phyloP scores from a whole-genome alignment of 2,113 vertebrate species.

The Hirundichthys speculiger region DNA sequence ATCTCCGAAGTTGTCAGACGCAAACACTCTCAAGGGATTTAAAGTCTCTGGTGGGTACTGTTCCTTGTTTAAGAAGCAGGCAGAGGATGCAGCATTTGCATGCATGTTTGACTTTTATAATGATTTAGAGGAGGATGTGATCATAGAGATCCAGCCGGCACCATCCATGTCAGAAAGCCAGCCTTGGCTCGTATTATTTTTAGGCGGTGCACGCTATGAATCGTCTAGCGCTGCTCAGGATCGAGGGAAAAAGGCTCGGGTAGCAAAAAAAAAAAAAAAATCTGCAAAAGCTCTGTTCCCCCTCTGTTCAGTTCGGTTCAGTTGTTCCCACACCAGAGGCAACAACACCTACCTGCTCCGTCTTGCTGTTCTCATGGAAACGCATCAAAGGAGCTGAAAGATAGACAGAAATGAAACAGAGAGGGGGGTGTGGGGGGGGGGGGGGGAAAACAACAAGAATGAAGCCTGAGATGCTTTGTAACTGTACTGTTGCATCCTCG shows the following conservation, averaged over 20 bases:
- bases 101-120: not conserved
- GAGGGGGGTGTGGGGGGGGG: not conserved
- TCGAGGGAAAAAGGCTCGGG: conserved; percentile 44
- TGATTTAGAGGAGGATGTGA: not conserved
- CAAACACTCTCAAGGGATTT: conserved; percentile 36
- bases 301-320: conserved; percentile 38
- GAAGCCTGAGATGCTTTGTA: conserved; percentile 45
- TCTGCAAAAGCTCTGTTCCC: conserved; percentile 48
- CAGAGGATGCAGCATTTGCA: not conserved
- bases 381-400: conserved; percentile 62
- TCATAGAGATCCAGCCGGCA: conserved; percentile 6
- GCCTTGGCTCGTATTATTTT: not conserved
- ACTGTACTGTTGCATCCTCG: conserved; percentile 43
- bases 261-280: too few relatives aligned
- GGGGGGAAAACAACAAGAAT: not conserved
- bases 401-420: conserved; percentile 36
- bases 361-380: conserved; percentile 76
- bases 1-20: conserved; percentile 38
- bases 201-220: not conserved
- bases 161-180: not conserved
- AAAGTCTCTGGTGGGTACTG: conserved; percentile 12
- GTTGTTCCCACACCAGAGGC: conserved; percentile 57
- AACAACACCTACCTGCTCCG: conserved; percentile 66
- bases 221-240: conserved; percentile 20
- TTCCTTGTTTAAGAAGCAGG: conserved; percentile 2